Conservation (phyloP, 2,888 invertebrate species). For the Erynnis tages region DNA sequence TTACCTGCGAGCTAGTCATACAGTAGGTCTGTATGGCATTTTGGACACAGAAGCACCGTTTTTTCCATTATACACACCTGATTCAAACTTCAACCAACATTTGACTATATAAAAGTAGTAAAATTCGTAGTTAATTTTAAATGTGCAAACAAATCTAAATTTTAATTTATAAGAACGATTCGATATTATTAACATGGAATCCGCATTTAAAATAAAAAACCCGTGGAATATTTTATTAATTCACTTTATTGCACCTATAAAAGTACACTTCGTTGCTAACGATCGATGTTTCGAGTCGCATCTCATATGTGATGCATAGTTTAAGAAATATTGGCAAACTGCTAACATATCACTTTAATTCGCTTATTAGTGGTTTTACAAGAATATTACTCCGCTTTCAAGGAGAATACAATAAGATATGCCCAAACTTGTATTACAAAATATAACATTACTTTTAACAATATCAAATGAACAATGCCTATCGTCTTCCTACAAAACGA, state of each 20-base stretch:
- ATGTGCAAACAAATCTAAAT: no score
- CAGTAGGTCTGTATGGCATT: no score
- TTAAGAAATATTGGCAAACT: slow-evolving; percentile 14
- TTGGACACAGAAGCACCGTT: no score
- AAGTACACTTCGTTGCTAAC: slow-evolving; percentile 77
- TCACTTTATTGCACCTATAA: slow-evolving; percentile 79
- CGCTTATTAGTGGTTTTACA: background rate
- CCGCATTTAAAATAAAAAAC: slow-evolving; percentile 24
- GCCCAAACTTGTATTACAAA: slow-evolving; percentile 9
- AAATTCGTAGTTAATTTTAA: no score
- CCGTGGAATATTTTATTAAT: slow-evolving; percentile 44
- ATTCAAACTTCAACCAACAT: no score
- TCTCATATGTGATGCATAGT: slow-evolving; percentile 17
- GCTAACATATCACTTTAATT: background rate
- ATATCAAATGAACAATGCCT: slow-evolving; percentile 16
- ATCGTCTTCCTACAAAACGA: slow-evolving; percentile 49
- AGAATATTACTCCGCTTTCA: slow-evolving; percentile 7
- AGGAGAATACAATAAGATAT: slow-evolving; percentile 7
- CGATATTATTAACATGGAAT: no score
- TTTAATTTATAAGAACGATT: no score
- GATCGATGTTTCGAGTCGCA: slow-evolving; percentile 58
- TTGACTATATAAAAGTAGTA: no score
- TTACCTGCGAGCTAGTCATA: no score
- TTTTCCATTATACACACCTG: no score
- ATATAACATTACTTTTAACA: slow-evolving; percentile 26